phyloP scores from a whole-genome alignment of 2,113 vertebrate genomes.

The Alethe diademata region DNA sequence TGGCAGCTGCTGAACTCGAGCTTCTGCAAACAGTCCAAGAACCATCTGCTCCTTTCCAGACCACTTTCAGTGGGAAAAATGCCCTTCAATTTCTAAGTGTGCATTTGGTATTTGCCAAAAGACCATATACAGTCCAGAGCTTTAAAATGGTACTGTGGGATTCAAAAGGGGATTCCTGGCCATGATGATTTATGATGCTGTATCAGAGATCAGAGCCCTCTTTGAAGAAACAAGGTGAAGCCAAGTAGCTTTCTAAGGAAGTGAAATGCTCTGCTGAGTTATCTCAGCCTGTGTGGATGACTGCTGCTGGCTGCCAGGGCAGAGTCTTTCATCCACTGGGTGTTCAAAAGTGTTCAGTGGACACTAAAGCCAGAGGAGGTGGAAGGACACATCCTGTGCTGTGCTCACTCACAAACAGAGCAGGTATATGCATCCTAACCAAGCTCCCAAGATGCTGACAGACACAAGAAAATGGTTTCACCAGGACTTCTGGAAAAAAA shows the following conservation, averaged over 20 bases:
- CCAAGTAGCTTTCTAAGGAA: not conserved
- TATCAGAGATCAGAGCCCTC: not conserved
- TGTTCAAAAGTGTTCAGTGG: not conserved
- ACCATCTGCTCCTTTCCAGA: conserved; percentile 32
- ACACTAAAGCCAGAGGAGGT: not conserved
- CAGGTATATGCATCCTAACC: accelerated
- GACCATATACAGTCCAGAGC: not conserved
- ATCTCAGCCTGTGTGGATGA: not conserved
- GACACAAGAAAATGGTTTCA: not conserved
- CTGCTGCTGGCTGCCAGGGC: not conserved
- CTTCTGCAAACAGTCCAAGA: conserved; percentile 17
- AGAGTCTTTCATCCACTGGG: not conserved
- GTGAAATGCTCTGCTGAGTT: not conserved
- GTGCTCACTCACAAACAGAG: not conserved
- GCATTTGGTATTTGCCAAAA: not conserved
- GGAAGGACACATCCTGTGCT: accelerated
- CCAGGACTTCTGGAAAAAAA: not conserved
- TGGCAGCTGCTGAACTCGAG: not conserved
- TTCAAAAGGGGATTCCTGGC: not conserved
- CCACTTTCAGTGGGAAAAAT: not conserved
- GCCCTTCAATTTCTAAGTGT: not conserved
- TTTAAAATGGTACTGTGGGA: not conserved
- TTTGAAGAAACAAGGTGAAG: not conserved
- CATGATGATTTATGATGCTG: not conserved
- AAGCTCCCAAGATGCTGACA: not conserved